These are phyloP conservation scores for Drosophila sulfurigaster DNA, from an alignment of 1,140 invertebrate genomes.

Conservation along the genomic window DNA sequence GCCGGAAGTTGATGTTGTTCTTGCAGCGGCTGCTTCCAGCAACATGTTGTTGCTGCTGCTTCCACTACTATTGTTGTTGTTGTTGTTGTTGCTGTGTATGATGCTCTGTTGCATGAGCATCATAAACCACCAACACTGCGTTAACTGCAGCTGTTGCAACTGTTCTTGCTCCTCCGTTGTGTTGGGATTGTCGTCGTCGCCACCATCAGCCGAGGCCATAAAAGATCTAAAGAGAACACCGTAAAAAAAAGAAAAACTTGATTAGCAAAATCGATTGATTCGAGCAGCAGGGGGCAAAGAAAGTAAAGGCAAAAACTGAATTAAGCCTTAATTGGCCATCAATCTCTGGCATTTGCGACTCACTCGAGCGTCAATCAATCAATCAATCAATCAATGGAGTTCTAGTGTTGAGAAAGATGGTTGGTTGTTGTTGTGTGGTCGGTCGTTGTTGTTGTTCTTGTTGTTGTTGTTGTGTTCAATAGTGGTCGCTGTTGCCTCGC, in stretches of 20 bases:
- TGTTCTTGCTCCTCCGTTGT: conserved; percentile 26
- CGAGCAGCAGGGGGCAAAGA: not conserved
- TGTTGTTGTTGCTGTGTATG: conserved; percentile 57
- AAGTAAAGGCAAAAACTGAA: conserved; percentile 10
- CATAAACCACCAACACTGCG: conserved; percentile 83
- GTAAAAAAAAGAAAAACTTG: conserved; percentile 4
- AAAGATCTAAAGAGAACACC: conserved; percentile 61
- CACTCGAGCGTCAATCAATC: conserved; percentile 79
- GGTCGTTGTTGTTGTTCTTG: not conserved
- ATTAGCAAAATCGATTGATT: conserved; percentile 22
- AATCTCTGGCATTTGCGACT: conserved; percentile 75
- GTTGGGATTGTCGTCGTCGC: conserved; percentile 37
- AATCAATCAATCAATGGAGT: conserved; percentile 67
- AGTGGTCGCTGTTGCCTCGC: no score
- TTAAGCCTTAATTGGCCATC: conserved; percentile 44
- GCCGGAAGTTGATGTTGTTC: conserved; percentile 19
- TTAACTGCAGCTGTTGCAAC: conserved; percentile 62
- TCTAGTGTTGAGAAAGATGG: conserved; percentile 21
- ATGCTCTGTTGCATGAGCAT: conserved; percentile 80
- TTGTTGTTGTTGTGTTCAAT: not conserved
- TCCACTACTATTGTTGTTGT: conserved; percentile 30
- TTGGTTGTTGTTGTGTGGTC: conserved; percentile 31
- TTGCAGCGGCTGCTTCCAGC: conserved; percentile 23
- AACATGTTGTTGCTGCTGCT: conserved; percentile 23
- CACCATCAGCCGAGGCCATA: conserved; percentile 71